Evolutionary conservation across 2,797 vertebrate species (phyloP), one percentile per base, ranked within the genome.

Genomic region (Dendrocincla fuliginosa): DNA sequence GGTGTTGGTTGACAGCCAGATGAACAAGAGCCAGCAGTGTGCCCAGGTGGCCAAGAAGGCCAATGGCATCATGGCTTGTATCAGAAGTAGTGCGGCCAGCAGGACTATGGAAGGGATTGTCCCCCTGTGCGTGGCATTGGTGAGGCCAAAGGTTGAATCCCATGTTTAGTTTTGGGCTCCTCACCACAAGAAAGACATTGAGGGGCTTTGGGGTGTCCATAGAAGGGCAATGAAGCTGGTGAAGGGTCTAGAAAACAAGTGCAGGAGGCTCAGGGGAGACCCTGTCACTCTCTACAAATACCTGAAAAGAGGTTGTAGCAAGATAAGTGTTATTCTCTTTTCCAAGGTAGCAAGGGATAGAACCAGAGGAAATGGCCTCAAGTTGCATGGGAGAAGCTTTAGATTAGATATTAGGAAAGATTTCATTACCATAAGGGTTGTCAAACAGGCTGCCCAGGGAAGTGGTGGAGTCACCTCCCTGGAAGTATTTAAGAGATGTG

Each of bases 111-210:
- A 53, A 32, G 52, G 17, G 52, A 32, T 59, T 59, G 57, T 4
- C 44, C 11, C 5, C 9, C 18, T 39, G 50, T 64, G 18, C 24
- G 33, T 0, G 1, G 24, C 17, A 35, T 49, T 56, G 49, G 42
- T 41, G 56, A 61, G 35, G 11, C 37, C 1, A 0, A 57, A 39
- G 11, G 24, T 77, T 1, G 0, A 63, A 4, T 46, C 1, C 28
- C 16, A 28, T 9, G 42, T 16, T 15, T 20, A 50, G 23, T 49
- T 76, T 49, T 50, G 30, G 47, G 32, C 27, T 11, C 13, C 11
- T 67, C 24, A 25, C 7, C 22, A 20, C 7, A 35, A 42, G 41
- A 37, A 14, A 8, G 18, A 44, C 20, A 8, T 20, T 19, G 41
- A 49, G 11, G 5, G 17, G 47, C 14, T 61, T 18, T 10, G 42